A percentile compares a stretch with the other conserved stretches of the same genome.
Conservation (phyloP, 2,113 vertebrate species). For the Eulemur macaco region DNA sequence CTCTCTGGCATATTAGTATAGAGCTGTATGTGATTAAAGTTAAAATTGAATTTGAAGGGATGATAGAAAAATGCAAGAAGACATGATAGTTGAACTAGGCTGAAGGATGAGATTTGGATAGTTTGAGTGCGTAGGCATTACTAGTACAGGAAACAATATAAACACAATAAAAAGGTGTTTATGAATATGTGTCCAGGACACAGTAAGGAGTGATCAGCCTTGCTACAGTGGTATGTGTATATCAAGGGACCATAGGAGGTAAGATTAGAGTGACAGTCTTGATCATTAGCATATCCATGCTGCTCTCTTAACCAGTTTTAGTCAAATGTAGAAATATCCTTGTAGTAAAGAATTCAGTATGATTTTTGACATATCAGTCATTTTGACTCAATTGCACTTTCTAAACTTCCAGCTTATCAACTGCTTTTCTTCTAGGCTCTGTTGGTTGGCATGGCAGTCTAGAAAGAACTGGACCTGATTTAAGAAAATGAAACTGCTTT, state of each 20-base stretch:
- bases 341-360: neutral
- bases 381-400: neutral
- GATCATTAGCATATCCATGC: neutral
- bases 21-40: neutral
- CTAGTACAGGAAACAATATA: neutral
- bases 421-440: neutral
- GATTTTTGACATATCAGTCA: neutral
- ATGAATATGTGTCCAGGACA: neutral
- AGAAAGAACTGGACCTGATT: neutral
- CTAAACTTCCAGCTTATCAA: neutral
- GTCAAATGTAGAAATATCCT: neutral
- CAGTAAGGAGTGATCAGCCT: neutral
- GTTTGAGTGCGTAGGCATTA: neutral
- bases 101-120: neutral
- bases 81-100: neutral
- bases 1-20: neutral
- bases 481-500: neutral
- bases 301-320: neutral
- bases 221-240: neutral
- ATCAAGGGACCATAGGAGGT: neutral
- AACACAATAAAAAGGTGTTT: neutral
- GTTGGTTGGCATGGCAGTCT: neutral
- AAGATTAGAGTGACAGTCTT: neutral
- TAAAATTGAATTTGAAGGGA: constrained; percentile 10
- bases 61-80: neutral